Evolutionary conservation across 2,113 vertebrate species (phyloP).

Genomic region (Pontoporia blainvillei): DNA sequence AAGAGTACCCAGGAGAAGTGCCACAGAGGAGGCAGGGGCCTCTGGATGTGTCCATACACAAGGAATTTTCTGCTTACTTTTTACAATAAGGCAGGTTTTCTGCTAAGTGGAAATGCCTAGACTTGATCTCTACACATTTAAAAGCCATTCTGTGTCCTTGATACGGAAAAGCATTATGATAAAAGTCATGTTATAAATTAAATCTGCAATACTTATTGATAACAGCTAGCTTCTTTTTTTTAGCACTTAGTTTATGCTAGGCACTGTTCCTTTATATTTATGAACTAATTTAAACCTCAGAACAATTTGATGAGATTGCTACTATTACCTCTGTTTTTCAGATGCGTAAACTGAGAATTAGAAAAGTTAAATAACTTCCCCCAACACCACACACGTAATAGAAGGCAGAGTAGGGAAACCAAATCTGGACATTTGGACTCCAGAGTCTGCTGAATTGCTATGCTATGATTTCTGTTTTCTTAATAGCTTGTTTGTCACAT

Average conservation of each 20-base stretch:
- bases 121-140: not conserved
- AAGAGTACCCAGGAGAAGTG: not conserved
- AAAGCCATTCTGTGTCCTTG: not conserved
- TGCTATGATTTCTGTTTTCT: not conserved
- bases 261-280: not conserved
- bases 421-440: not conserved
- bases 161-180: not conserved
- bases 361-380: not conserved
- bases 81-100: not conserved
- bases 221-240: not conserved
- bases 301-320: not conserved
- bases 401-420: not conserved
- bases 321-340: not conserved
- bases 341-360: not conserved
- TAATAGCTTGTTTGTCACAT: not conserved
- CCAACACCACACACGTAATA: not conserved
- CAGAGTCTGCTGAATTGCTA: rapidly evolving
- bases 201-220: not conserved
- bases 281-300: not conserved
- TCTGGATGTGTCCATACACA: not conserved
- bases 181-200: not conserved
- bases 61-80: not conserved
- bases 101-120: not conserved
- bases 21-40: not conserved
- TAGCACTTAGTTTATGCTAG: not conserved